phyloP scores from a whole-genome alignment of 2,888 invertebrate species.

The Eurois occulta region DNA sequence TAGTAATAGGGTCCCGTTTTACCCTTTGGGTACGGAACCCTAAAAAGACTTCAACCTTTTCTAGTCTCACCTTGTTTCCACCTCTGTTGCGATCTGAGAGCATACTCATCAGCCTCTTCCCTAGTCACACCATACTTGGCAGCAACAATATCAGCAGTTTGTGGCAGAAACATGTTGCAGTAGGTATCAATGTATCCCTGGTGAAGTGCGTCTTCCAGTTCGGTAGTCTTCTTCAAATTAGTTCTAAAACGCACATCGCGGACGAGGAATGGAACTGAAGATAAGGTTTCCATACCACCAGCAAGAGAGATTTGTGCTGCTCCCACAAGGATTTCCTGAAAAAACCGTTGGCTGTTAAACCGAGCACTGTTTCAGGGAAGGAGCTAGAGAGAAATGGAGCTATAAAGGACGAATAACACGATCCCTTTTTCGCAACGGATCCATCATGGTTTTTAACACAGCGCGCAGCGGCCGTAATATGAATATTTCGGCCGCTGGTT shows the following conservation, averaged over 20 bases:
- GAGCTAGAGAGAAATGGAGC: not conserved
- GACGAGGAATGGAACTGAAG: constrained; percentile 6
- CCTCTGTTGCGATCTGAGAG: constrained; percentile 45
- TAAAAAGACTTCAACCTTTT: not conserved
- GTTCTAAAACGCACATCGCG: constrained; percentile 6
- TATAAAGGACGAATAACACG: not conserved
- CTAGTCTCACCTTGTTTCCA: constrained; percentile 48
- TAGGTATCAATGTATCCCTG: constrained; percentile 5
- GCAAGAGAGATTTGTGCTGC: constrained; percentile 14
- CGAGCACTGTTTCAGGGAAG: not conserved
- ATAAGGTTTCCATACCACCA: constrained; percentile 23
- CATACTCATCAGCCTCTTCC: constrained; percentile 38
- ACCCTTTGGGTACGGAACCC: no score
- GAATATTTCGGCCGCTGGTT: not conserved
- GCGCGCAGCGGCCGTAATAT: no score
- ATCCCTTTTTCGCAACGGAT: not conserved
- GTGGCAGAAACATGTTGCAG: constrained; percentile 13
- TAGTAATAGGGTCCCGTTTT: no score
- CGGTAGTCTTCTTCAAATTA: not conserved
- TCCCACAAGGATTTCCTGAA: constrained; percentile 19
- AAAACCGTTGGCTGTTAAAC: not conserved
- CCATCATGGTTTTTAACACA: not conserved
- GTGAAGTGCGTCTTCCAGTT: constrained; percentile 6
- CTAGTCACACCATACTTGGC: constrained; percentile 28
- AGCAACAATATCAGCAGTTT: constrained; percentile 36